These are phyloP conservation scores for Trissoscelio sp. DNA, from an alignment of 2,888 invertebrate species.

Conservation along the genomic window DNA sequence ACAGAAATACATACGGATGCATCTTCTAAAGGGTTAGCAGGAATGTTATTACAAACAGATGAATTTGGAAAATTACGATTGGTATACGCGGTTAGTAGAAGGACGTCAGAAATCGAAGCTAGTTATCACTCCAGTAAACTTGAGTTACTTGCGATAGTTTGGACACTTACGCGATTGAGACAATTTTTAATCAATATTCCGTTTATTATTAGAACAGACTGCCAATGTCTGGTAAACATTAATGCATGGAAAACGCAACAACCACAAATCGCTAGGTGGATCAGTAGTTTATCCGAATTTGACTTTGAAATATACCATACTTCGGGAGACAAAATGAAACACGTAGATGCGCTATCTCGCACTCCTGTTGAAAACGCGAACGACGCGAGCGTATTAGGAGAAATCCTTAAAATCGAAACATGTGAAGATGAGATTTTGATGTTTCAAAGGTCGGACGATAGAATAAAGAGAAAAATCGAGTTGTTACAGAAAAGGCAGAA, in stretches of 20 bases:
- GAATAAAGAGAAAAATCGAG: neutral
- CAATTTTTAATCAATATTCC: constrained; percentile 52
- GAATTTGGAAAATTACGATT: neutral
- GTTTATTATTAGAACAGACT: constrained; percentile 55
- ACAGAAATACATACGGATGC: constrained; percentile 12
- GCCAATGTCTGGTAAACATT: neutral
- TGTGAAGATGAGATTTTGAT: constrained; percentile 28
- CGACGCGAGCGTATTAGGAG: neutral
- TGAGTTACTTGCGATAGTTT: constrained; percentile 63
- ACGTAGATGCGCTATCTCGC: constrained; percentile 3
- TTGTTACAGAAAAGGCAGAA: neutral
- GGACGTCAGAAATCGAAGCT: too few species aligned
- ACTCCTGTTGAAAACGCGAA: neutral
- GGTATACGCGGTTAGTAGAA: constrained; percentile 7
- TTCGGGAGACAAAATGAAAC: neutral
- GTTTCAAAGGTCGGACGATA: neutral
- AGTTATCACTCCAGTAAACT: constrained; percentile 63
- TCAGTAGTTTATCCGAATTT: neutral
- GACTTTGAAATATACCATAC: neutral
- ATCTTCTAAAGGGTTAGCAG: neutral
- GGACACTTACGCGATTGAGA: constrained; percentile 44
- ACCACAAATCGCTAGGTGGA: neutral
- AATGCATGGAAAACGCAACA: neutral
- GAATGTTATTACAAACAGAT: neutral
- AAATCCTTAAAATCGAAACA: neutral